Conservation (phyloP, 2,797 vertebrate genomes). For the Tapirus indicus region DNA sequence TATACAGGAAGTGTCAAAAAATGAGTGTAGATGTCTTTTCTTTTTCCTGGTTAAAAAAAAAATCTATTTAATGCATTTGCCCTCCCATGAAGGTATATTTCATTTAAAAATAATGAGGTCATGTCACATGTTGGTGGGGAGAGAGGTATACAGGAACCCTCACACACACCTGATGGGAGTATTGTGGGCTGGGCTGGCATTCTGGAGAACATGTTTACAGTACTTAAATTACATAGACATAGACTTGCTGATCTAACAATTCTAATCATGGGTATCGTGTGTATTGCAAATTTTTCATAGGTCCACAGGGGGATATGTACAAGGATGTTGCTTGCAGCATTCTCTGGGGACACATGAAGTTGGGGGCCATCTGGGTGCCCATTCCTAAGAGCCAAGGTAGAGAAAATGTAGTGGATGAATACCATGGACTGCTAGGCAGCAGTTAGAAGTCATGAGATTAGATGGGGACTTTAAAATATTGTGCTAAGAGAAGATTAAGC, state of each 20-base stretch:
- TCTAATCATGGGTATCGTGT: background rate
- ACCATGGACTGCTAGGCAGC: background rate
- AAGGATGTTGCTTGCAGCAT: background rate
- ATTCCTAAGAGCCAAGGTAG: background rate
- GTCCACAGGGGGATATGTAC: background rate
- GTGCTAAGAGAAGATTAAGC: background rate
- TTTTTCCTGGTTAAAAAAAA: background rate
- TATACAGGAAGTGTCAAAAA: background rate
- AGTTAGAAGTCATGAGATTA: background rate
- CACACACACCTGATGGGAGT: no score
- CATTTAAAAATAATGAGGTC: background rate
- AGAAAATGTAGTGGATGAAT: background rate
- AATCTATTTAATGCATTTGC: background rate
- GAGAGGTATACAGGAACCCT: no score
- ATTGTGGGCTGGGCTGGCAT: background rate
- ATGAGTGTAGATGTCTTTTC: background rate
- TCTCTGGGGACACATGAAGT: background rate
- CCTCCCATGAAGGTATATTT: background rate
- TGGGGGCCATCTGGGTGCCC: background rate
- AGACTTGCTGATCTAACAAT: background rate
- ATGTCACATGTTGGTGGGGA: no score
- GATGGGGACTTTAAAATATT: background rate
- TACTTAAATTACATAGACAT: background rate
- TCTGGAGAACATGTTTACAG: background rate
- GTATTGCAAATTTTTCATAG: background rate